phyloP scores from a whole-genome alignment of 2,797 vertebrate genomes.

The Argya squamiceps region DNA sequence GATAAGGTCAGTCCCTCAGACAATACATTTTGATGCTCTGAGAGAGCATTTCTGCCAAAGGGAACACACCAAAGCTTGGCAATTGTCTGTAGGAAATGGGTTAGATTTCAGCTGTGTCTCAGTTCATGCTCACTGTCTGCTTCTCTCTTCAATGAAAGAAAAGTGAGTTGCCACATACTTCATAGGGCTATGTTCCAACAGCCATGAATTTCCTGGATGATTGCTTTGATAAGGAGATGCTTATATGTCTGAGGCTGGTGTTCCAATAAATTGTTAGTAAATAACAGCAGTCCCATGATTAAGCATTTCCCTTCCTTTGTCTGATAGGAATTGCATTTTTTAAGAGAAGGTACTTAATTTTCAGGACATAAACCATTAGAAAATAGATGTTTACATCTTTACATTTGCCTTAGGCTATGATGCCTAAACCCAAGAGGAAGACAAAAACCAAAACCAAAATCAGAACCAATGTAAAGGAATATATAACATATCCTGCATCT shows the following conservation, averaged over 20 bases:
- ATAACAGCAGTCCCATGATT: neutral
- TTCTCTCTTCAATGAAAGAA: neutral
- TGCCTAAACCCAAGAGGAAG: neutral
- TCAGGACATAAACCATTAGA: neutral
- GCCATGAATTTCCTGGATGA: neutral
- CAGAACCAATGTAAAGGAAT: neutral
- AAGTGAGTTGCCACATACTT: neutral
- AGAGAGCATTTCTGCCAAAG: neutral
- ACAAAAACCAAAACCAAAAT: neutral
- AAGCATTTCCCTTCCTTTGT: neutral
- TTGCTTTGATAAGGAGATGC: neutral
- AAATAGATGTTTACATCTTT: neutral
- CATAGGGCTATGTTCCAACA: neutral
- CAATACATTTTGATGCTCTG: neutral
- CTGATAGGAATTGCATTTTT: neutral
- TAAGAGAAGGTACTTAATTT: neutral
- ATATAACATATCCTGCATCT: neutral
- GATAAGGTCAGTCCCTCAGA: neutral
- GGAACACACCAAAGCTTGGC: neutral
- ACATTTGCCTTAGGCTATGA: neutral
- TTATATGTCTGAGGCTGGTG: neutral
- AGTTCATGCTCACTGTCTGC: neutral
- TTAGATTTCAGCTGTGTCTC: neutral
- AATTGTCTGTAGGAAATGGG: neutral
- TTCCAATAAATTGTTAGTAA: neutral